Base-by-base conservation (phyloP, 2,888 invertebrate species). In the Leistus spinibarbis region DNA sequence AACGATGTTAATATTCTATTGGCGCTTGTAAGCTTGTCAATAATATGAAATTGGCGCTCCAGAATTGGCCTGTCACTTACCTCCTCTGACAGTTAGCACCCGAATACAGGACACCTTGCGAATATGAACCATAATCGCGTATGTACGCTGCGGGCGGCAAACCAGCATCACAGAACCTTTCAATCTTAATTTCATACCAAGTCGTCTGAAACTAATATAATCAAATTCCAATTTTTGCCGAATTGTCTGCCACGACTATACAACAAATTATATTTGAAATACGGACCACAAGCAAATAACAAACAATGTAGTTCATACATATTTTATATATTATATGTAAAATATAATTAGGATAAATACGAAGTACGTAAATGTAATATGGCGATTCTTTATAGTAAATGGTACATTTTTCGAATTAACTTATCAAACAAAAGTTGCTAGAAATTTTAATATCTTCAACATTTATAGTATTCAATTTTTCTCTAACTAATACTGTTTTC, bases 141-240 rank as follows among this genome's bases (percentile, higher is more conserved):
- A 2, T 40, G 10, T 40, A 10, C 4, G 4, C 5, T 10, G 13
- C 40, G 40, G 7, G 13, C 7, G 13, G 10, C 4, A 40, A n/a
- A n/a, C n/a, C 13, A 4, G 7, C 40, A 40, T 40, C 40, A 1
- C 40, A 40, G 40, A 40, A 40, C 40, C 71, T 71, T 64, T 71
- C 71, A 71, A 65, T 71, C 71, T 71, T 71, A 71, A 71, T 71
- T 54, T 60, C 24, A 64, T 16, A 27, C 19, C 71, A 71, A 71
- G 54, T 65, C 71, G 56, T 64, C 56, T 65, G 23, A 65, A 71
- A 63, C 71, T 71, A 71, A 71, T 71, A 54, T 71, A 71, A 71
- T 71, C 71, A 56, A 63, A 71, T 71, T 71, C 65, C 56, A 71
- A 71, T 71, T 71, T 71, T 71, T 65, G 24, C 65, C 27, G 65